phyloP scores from a whole-genome alignment of 2,888 invertebrate species.

The Ophion ellenae region DNA sequence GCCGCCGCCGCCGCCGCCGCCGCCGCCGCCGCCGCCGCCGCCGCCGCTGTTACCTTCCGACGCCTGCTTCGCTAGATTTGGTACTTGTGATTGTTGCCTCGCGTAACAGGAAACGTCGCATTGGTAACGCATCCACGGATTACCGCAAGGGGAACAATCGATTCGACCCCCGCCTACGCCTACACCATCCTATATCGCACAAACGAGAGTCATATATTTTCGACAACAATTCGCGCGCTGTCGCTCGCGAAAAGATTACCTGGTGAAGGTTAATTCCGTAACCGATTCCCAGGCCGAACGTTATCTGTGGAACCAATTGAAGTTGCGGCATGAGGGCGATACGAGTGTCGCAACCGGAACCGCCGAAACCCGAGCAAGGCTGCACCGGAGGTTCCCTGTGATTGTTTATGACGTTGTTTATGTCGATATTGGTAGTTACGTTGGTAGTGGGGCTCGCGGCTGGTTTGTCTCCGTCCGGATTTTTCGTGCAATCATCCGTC shows the following conservation, averaged over 20 bases:
- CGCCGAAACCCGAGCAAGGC: background rate
- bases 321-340: constrained; percentile 67
- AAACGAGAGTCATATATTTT: background rate
- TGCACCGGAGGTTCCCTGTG: constrained; percentile 27
- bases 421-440: constrained; percentile 76
- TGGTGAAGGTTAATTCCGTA: too few species aligned
- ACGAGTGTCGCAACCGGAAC: constrained; percentile 27
- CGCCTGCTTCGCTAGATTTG: background rate
- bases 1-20: background rate
- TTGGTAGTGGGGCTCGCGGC: constrained; percentile 66
- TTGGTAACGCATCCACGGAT: constrained; percentile 70
- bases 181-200: background rate
- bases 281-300: constrained; percentile 70
- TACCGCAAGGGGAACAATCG: constrained; percentile 75
- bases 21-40: background rate
- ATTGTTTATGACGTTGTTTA: constrained; percentile 71
- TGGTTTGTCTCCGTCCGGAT: background rate
- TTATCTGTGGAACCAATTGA: constrained; percentile 74
- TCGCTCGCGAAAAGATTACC: background rate
- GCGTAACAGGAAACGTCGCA: constrained; percentile 75
- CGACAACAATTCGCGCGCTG: background rate
- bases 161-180: constrained; percentile 47
- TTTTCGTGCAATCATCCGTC: constrained; percentile 64
- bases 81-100: constrained; percentile 13
- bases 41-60: background rate